Evolutionary conservation across 92 coral and sea anemone genomes (phyloP).

Genomic region (Ricordea florida): DNA sequence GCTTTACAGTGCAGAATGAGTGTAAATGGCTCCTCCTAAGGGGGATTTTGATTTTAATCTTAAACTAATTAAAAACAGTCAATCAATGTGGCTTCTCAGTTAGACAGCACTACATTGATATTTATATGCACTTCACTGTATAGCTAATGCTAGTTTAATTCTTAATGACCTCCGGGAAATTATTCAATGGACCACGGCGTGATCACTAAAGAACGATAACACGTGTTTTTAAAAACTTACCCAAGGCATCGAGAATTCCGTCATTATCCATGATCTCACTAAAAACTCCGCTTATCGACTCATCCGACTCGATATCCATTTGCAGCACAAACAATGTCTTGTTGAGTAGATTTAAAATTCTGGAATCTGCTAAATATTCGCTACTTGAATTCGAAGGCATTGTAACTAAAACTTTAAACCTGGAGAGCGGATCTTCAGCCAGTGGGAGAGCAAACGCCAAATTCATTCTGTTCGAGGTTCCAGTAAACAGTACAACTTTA

Average conservation of each 20-base stretch:
- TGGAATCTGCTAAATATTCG: conserved; percentile 86
- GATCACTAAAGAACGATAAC: no score
- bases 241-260: conserved; percentile 89
- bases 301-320: conserved; percentile 85
- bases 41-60: no score
- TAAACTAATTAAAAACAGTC: no score
- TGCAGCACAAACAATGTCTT: conserved; percentile 86
- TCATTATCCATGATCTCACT: conserved; percentile 88
- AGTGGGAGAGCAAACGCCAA: conserved; percentile 82
- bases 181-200: no score
- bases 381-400: conserved; percentile 87
- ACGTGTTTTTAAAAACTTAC: conserved; percentile 45
- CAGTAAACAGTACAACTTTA: conserved; percentile 87
- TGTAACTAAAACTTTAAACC: conserved; percentile 87
- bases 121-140: no score
- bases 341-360: conserved; percentile 76
- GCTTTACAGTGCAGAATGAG: no score
- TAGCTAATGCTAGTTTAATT: no score
- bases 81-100: no score
- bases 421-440: conserved; percentile 77
- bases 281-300: conserved; percentile 75
- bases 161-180: no score
- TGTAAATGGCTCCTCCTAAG: no score
- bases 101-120: no score
- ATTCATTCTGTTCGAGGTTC: conserved; percentile 85